phyloP scores from a whole-genome alignment of 1,140 invertebrate species.

The Dinoponera quadriceps region DNA sequence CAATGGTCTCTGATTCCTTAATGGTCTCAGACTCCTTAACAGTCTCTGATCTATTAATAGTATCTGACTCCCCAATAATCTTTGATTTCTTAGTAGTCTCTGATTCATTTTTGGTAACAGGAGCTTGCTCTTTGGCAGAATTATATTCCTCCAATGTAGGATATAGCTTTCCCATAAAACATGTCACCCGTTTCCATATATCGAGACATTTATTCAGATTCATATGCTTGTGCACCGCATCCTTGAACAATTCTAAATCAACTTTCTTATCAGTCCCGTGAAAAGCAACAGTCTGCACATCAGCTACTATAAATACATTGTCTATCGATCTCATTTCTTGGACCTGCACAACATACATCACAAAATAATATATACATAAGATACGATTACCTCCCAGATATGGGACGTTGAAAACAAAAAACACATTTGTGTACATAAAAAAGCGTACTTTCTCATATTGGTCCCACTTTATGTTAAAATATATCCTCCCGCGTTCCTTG shows the following conservation, averaged over 20 bases:
- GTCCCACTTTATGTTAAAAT: conserved; percentile 81
- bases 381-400: background rate
- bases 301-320: conserved; percentile 80
- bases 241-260: conserved; percentile 80
- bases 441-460: conserved; percentile 78
- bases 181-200: conserved; percentile 83
- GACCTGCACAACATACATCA: conserved; percentile 78
- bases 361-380: background rate
- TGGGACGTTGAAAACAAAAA: background rate
- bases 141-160: conserved; percentile 76
- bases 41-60: too few species aligned
- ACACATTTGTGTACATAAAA: background rate
- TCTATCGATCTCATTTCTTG: conserved; percentile 85
- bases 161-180: conserved; percentile 80
- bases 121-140: conserved; percentile 3
- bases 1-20: too few species aligned
- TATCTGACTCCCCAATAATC: too few species aligned
- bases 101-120: background rate
- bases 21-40: too few species aligned
- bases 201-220: conserved; percentile 84
- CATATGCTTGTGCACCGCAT: conserved; percentile 77
- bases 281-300: conserved; percentile 60
- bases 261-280: conserved; percentile 65
- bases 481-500: conserved; percentile 85
- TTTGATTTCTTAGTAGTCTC: conserved; percentile 23